Percentiles rank a stretch among this genome's conserved stretches.
phyloP scores from a whole-genome alignment of 1,140 invertebrate species.

The Hyposmocoma kahamanoa region DNA sequence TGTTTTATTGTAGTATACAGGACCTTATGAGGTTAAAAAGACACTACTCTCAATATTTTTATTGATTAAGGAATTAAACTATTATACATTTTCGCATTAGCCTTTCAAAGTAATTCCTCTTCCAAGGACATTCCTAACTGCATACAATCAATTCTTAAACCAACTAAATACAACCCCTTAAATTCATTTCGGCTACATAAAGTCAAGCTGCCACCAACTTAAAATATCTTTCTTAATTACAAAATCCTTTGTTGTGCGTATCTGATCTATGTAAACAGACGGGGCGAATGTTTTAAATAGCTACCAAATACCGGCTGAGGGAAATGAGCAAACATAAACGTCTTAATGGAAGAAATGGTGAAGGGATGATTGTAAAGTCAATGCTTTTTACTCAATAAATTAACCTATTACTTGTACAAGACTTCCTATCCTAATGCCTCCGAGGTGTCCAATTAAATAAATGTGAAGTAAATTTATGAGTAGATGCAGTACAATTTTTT shows the following conservation, averaged over 20 bases:
- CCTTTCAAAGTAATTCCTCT: too few species aligned
- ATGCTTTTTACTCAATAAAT: too few species aligned
- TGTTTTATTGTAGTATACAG: too few species aligned
- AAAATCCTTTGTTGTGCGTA: slow-evolving; percentile 73
- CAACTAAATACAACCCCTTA: slow-evolving; percentile 64
- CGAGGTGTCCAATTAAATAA: too few species aligned
- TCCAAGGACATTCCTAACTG: too few species aligned
- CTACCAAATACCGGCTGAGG: slow-evolving; percentile 63
- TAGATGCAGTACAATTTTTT: too few species aligned
- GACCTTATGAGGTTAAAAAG: too few species aligned
- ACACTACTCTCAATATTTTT: too few species aligned
- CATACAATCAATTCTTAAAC: too few species aligned
- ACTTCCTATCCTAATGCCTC: too few species aligned
- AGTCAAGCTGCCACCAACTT: slow-evolving; percentile 69
- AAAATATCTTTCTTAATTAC: slow-evolving; percentile 74
- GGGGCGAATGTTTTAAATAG: slow-evolving; percentile 71
- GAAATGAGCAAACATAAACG: slow-evolving; percentile 59
- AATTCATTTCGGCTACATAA: slow-evolving; percentile 67
- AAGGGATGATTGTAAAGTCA: slow-evolving; percentile 46
- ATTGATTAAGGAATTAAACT: neutral
- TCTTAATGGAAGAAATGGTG: slow-evolving; percentile 62
- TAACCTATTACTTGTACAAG: too few species aligned
- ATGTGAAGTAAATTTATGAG: too few species aligned
- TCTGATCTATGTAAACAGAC: slow-evolving; percentile 73
- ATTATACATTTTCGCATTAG: neutral